Percentiles rank a stretch among this genome's conserved stretches.
phyloP scores from a whole-genome alignment of 2,113 vertebrate species.

The Nycticryphes semicollaris region DNA sequence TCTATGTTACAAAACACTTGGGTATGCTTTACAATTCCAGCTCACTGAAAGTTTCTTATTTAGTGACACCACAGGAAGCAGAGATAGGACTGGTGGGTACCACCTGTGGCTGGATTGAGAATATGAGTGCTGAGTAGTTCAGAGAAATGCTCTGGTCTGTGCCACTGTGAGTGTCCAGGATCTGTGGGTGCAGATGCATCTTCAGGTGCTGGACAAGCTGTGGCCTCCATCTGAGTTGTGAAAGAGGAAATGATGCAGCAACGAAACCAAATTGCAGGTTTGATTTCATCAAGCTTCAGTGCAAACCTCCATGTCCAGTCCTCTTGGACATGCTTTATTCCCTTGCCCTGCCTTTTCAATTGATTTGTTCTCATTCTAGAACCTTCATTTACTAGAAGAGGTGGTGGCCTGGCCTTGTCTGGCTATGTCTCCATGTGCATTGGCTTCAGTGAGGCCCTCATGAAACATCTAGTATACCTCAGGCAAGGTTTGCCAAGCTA shows the following conservation, averaged over 20 bases:
- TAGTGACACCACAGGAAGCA: neutral
- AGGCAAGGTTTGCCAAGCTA: neutral
- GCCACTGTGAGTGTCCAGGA: neutral
- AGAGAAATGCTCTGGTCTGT: accelerated
- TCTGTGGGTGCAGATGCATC: neutral
- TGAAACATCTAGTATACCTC: neutral
- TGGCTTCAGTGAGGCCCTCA: neutral
- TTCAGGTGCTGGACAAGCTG: accelerated
- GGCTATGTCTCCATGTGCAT: neutral
- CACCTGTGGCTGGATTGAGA: neutral
- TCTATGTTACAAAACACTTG: neutral
- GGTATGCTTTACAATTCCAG: neutral
- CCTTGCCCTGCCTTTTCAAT: accelerated
- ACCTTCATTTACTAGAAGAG: neutral
- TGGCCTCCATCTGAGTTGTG: neutral
- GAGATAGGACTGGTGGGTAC: neutral
- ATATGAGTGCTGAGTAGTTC: neutral
- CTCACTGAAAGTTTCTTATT: neutral
- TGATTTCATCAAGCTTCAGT: neutral
- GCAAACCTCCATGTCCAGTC: neutral
- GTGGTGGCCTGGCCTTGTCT: neutral
- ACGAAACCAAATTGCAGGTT: neutral
- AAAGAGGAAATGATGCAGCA: neutral
- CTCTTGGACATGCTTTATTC: neutral
- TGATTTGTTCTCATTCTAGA: neutral